A percentile compares a stretch with the other conserved stretches of the same genome.
phyloP scores from a whole-genome alignment of 1,140 invertebrate species.

The Cydia splendana region DNA sequence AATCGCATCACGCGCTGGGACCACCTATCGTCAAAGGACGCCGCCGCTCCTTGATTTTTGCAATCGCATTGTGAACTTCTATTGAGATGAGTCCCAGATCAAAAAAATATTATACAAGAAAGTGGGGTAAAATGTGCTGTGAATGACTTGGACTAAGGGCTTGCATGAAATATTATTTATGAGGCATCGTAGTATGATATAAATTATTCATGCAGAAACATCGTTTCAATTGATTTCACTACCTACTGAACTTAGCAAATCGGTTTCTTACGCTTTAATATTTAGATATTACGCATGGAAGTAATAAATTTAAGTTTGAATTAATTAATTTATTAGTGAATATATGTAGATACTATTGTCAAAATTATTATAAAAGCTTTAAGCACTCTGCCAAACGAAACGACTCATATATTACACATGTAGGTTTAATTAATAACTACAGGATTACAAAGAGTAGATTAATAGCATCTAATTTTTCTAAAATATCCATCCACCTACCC shows the following conservation, averaged over 20 bases:
- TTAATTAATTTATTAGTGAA: neutral
- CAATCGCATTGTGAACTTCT: constrained; percentile 64
- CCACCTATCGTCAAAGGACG: constrained; percentile 76
- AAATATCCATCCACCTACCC: constrained; percentile 22
- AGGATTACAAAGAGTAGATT: constrained; percentile 11
- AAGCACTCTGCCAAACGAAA: no score
- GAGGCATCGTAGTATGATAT: neutral
- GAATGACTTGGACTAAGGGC: neutral
- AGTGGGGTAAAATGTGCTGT: constrained; percentile 19
- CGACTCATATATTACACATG: neutral
- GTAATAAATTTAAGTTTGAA: no score
- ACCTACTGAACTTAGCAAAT: neutral
- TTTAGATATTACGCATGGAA: neutral
- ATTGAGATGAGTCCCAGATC: constrained; percentile 50
- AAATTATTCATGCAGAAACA: constrained; percentile 31
- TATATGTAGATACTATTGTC: neutral
- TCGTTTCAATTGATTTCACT: constrained; percentile 1
- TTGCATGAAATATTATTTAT: constrained; percentile 28
- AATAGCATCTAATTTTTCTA: constrained; percentile 8
- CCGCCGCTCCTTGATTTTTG: constrained; percentile 72
- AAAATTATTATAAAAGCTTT: no score
- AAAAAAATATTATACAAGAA: constrained; percentile 39
- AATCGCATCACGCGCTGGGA: constrained; percentile 71
- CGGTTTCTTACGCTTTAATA: neutral
- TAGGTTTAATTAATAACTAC: constrained; percentile 19